Evolutionary conservation across 2,797 vertebrate genomes (phyloP).

Genomic region (Myiotriccus ornatus): DNA sequence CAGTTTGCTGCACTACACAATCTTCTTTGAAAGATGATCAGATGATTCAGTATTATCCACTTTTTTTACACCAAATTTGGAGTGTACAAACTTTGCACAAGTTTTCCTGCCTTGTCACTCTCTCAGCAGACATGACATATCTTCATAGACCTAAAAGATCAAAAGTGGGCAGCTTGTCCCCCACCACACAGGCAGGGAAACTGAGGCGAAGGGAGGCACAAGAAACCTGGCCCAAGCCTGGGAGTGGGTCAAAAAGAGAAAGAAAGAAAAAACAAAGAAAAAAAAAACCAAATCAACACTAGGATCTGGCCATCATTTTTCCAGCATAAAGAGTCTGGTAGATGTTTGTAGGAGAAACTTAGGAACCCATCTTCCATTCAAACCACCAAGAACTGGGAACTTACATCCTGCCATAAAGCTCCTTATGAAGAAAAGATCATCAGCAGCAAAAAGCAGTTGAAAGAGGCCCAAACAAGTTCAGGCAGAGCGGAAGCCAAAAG

Average conservation of each 20-base stretch:
- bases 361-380: not conserved
- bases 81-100: not conserved
- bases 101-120: not conserved
- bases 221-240: not conserved
- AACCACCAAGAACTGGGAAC: not conserved
- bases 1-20: not conserved
- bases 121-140: not conserved
- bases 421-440: not conserved
- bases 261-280: not conserved
- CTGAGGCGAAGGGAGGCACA: not conserved
- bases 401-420: not conserved
- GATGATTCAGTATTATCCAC: not conserved
- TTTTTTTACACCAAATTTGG: not conserved
- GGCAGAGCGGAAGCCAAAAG: not conserved
- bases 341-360: not conserved
- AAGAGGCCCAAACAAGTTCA: not conserved
- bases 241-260: not conserved
- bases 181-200: not conserved
- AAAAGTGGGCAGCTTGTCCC: not conserved
- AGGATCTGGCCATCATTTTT: not conserved
- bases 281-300: accelerated
- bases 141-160: not conserved
- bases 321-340: not conserved
- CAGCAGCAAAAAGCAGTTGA: not conserved
- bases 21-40: not conserved